Evolutionary conservation across 1,140 invertebrate species (phyloP).

Genomic region (Whitmania pigra): DNA sequence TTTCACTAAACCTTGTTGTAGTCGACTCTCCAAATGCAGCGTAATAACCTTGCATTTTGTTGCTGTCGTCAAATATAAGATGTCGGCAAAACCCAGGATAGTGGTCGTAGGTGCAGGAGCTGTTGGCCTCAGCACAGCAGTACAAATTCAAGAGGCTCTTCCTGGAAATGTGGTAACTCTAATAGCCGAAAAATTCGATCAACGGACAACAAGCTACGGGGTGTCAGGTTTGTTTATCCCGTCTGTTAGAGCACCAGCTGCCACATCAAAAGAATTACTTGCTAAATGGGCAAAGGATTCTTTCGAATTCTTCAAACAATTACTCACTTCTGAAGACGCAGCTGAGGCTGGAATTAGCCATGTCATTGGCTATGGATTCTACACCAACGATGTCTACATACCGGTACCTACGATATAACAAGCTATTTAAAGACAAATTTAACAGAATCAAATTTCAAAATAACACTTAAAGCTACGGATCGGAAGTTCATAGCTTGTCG

Average conservation of each 20-base stretch:
- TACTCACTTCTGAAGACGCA: slow-evolving; percentile 51
- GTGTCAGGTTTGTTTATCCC: slow-evolving; percentile 77
- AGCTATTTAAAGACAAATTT: no score
- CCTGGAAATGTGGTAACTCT: slow-evolving; percentile 56
- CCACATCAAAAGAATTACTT: background rate
- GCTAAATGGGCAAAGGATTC: slow-evolving; percentile 61
- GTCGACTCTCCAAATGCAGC: no score
- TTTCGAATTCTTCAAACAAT: slow-evolving; percentile 60
- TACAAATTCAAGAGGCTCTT: slow-evolving; percentile 52
- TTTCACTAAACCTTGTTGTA: no score
- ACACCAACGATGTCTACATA: background rate
- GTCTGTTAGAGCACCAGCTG: slow-evolving; percentile 50
- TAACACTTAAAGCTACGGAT: no score
- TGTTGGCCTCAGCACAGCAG: slow-evolving; percentile 41
- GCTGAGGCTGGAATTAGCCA: slow-evolving; percentile 55
- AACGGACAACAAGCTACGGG: slow-evolving; percentile 66
- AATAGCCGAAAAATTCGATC: slow-evolving; percentile 63
- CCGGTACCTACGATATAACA: background rate
- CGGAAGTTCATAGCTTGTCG: no score
- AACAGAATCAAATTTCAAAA: no score
- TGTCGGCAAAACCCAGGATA: slow-evolving; percentile 17
- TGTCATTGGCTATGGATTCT: slow-evolving; percentile 59
- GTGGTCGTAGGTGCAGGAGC: slow-evolving; percentile 38
- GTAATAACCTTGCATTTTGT: no score
- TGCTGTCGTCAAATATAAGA: no score